phyloP scores from a whole-genome alignment of 2,888 invertebrate species.

The Ochlodes sylvanus region DNA sequence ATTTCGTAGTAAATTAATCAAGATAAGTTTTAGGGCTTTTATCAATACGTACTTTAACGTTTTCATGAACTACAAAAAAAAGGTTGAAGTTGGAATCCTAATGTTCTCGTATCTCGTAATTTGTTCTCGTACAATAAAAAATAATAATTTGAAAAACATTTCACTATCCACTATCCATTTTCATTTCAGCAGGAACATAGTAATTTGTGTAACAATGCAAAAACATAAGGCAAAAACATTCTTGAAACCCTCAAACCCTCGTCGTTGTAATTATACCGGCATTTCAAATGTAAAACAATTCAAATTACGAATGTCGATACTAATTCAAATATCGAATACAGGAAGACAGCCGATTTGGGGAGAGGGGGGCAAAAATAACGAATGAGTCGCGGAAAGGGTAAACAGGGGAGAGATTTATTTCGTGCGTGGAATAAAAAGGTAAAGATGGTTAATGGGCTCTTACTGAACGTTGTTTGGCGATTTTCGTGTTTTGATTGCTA shows the following conservation, averaged over 20 bases:
- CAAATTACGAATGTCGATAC: constrained; percentile 4
- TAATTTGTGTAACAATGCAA: too few relatives aligned
- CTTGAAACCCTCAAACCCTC: background rate
- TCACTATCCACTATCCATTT: too few relatives aligned
- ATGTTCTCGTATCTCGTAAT: too few relatives aligned
- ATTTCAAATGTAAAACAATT: constrained; percentile 6
- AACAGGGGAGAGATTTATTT: constrained; percentile 43
- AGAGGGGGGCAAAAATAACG: constrained; percentile 13
- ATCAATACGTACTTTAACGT: too few relatives aligned
- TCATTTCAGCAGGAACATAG: too few relatives aligned
- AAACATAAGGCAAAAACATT: too few relatives aligned
- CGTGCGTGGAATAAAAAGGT: constrained; percentile 45
- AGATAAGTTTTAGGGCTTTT: too few relatives aligned
- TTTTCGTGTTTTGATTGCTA: constrained; percentile 12
- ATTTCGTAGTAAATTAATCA: too few relatives aligned
- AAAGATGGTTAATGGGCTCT: constrained; percentile 10
- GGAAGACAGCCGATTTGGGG: constrained; percentile 16
- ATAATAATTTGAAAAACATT: too few relatives aligned
- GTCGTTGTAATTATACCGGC: background rate
- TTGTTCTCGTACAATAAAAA: too few relatives aligned
- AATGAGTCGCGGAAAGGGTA: constrained; percentile 23
- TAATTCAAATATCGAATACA: constrained; percentile 18
- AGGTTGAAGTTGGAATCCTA: too few relatives aligned
- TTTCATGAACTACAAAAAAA: too few relatives aligned
- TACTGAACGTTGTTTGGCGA: background rate